Evolutionary conservation across 1,140 invertebrate genomes (phyloP).

Genomic region (Phocides pigmalion): DNA sequence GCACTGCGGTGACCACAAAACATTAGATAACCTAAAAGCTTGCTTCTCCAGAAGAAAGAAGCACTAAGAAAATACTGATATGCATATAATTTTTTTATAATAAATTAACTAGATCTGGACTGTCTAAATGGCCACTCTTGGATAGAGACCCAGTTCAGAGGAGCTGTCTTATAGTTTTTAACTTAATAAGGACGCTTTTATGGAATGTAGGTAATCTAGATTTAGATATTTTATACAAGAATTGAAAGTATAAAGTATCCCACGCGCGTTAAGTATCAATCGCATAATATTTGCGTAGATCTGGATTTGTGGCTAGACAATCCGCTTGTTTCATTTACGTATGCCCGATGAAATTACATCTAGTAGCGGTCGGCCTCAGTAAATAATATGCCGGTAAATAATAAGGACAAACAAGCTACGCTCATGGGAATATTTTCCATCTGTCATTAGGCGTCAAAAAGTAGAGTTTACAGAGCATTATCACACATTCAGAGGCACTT

Average conservation of each 20-base stretch:
- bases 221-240: background rate
- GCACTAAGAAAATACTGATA: too few species aligned
- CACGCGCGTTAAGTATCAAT: slow-evolving; percentile 29
- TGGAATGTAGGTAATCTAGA: too few species aligned
- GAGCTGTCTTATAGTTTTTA: too few species aligned
- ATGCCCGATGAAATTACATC: slow-evolving; percentile 36
- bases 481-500: slow-evolving; percentile 36
- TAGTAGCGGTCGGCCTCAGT: slow-evolving; percentile 10
- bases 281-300: slow-evolving; percentile 24
- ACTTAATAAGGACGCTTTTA: too few species aligned
- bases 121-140: too few species aligned
- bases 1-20: too few species aligned
- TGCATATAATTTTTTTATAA: too few species aligned
- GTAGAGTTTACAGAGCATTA: slow-evolving; percentile 35
- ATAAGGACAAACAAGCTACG: slow-evolving; percentile 21
- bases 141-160: too few species aligned
- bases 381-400: slow-evolving; percentile 18
- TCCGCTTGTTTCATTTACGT: slow-evolving; percentile 15
- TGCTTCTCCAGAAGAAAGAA: too few species aligned
- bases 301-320: slow-evolving; percentile 18
- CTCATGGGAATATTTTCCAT: slow-evolving; percentile 33
- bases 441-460: slow-evolving; percentile 35
- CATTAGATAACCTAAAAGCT: too few species aligned
- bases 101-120: too few species aligned
- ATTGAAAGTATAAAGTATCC: slow-evolving; percentile 7